A percentile compares a stretch with the other conserved stretches of the same genome.
These are phyloP conservation scores for Cynopterus sphinx DNA, from an alignment of 2,797 vertebrate genomes.

Conservation along the genomic window DNA sequence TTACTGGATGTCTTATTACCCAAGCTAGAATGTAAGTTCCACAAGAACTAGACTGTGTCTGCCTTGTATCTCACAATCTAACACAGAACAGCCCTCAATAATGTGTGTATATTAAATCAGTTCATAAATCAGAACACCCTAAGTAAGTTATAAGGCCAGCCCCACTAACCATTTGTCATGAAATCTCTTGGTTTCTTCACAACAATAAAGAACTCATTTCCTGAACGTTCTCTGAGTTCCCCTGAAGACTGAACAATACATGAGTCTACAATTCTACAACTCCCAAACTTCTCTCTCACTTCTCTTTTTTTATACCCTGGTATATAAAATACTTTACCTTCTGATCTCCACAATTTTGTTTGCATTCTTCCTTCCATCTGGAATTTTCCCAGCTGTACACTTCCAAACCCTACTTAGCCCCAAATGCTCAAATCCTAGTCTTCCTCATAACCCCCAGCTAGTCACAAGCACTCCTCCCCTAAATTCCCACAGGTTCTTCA, in stretches of 20 bases:
- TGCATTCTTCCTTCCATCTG: conserved; percentile 22
- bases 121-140: conserved; percentile 30
- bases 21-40: neutral
- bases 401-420: conserved; percentile 38
- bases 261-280: neutral
- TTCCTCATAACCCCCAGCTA: neutral
- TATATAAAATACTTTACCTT: conserved; percentile 19
- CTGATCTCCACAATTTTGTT: neutral
- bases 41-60: neutral
- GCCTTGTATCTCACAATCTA: neutral
- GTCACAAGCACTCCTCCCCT: neutral
- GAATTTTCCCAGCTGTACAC: neutral
- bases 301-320: neutral
- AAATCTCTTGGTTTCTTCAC: conserved; percentile 37
- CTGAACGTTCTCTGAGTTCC: neutral
- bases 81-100: neutral
- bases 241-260: neutral
- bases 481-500: conserved; percentile 35
- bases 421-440: conserved; percentile 35
- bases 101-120: neutral
- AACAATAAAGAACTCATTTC: conserved; percentile 12
- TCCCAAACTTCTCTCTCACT: conserved; percentile 3
- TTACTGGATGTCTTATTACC: neutral
- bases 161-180: neutral
- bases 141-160: neutral